Base-by-base conservation (phyloP, 1,140 invertebrate genomes). In the Dendrolimus punctatus region DNA sequence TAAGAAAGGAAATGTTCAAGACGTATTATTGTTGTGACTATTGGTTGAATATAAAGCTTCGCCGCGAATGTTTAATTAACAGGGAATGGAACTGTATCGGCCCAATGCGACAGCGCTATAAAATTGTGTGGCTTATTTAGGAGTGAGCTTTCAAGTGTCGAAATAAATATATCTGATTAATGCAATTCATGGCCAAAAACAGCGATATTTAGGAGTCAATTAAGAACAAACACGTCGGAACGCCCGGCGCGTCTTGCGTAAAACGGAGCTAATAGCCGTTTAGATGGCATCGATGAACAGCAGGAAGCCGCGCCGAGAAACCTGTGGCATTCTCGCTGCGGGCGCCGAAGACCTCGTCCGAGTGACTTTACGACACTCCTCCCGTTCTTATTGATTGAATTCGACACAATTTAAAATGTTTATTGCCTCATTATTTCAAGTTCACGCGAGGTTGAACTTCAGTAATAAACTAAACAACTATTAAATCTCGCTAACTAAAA, bases 201-300 rank as follows among this genome's bases (percentile, higher is more conserved):
- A 76, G 79, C 72, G 66, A 80, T 78, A 74, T 80, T 85, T 85
- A 85, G 69, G 73, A 81, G 70, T 73, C 72, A 73, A 82, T 83
- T 80, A 80, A 67, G 66, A 65, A 76, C 76, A 79, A 76, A 76
- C 66, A 73, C 67, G 66, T 68, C 68, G 61, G 61, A 66, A 72
- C 72, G 64, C 67, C 62, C 62, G 66, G 69, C 56, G 69, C 55
- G 68, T 62, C 64, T 72, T 66, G 73, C 70, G 72, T 80, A 81
- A 80, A 80, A 73, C 64, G 66, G 55, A 62, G 68, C 66, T 80
- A 81, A 82, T 80, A 71, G 68, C 66, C 64, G 71, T 73, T 77
- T 76, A 69, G 69, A 73, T 63, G 68, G 71, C 64, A 70, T 66
- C 57, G 63, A 57, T 66, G 67, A 81, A 70, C 78, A 82, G 82